A percentile compares a stretch with the other conserved stretches of the same genome.
Evolutionary conservation across 2,888 invertebrate species (phyloP).

Genomic region (Rhodophaea formosa): DNA sequence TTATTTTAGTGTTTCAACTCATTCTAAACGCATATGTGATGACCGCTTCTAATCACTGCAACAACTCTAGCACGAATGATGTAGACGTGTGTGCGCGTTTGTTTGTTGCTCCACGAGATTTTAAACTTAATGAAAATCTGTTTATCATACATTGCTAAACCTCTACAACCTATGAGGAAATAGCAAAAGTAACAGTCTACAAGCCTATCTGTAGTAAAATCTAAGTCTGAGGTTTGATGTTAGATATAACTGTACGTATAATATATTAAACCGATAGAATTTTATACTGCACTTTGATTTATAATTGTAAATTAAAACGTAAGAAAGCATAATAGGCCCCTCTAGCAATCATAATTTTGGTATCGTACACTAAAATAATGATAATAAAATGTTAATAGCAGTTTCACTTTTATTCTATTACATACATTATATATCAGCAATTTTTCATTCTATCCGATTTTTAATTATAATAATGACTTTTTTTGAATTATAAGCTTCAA

Average conservation of each 20-base stretch:
- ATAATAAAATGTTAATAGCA: conserved; percentile 9
- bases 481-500: not conserved
- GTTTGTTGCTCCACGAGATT: not conserved
- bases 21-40: conserved; percentile 36
- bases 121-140: conserved; percentile 1
- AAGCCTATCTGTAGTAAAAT: not conserved
- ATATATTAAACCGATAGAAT: not conserved
- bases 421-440: not conserved
- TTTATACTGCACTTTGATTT: conserved; percentile 12
- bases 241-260: not conserved
- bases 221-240: not conserved
- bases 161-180: not conserved
- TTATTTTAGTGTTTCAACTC: conserved; percentile 41
- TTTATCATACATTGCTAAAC: conserved; percentile 6
- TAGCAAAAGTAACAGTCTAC: not conserved
- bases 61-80: not conserved
- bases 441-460: not conserved
- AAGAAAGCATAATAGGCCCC: conserved; percentile 11
- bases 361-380: conserved; percentile 3
- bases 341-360: conserved; percentile 11
- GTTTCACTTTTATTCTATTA: conserved; percentile 4
- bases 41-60: conserved; percentile 24
- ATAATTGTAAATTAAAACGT: conserved; percentile 13
- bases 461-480: not conserved
- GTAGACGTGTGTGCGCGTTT: not conserved